These are phyloP conservation scores for Promerops cafer DNA, from an alignment of 2,113 vertebrate genomes.

Conservation along the genomic window DNA sequence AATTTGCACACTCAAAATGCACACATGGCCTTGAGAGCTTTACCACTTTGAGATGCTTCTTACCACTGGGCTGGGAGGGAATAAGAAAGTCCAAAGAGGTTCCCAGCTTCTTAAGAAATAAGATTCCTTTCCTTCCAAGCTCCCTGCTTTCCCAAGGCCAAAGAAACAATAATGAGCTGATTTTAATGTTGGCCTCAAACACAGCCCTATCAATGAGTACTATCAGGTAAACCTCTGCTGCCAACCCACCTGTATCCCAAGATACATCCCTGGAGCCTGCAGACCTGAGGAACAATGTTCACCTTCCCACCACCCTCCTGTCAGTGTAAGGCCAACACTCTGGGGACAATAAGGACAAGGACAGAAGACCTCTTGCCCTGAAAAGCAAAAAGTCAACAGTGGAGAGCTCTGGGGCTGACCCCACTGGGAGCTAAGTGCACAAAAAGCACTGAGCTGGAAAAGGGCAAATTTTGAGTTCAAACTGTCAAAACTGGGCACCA, in stretches of 20 bases:
- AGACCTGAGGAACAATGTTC: not conserved
- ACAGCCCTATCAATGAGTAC: not conserved
- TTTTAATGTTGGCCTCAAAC: not conserved
- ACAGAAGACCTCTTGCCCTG: not conserved
- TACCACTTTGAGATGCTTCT: not conserved
- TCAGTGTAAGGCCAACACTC: not conserved
- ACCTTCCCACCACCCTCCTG: not conserved
- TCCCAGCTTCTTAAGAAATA: not conserved
- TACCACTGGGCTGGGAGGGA: not conserved
- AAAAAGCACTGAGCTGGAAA: not conserved
- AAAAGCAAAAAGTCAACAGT: not conserved
- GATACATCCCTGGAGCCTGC: not conserved
- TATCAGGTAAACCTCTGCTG: not conserved
- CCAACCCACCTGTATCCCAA: not conserved
- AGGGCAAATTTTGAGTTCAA: not conserved
- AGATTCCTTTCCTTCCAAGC: not conserved
- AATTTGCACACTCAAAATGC: not conserved
- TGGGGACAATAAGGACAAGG: not conserved
- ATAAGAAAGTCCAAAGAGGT: not conserved
- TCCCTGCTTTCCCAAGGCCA: not conserved
- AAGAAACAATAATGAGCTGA: not conserved
- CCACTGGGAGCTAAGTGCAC: fast-evolving
- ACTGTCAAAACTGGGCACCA: not conserved
- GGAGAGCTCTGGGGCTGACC: not conserved
- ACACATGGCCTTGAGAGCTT: not conserved